Percentiles rank a stretch among this genome's conserved stretches.
Evolutionary conservation across 2,113 vertebrate genomes (phyloP).

Genomic region (Ginglymostoma cirratum): DNA sequence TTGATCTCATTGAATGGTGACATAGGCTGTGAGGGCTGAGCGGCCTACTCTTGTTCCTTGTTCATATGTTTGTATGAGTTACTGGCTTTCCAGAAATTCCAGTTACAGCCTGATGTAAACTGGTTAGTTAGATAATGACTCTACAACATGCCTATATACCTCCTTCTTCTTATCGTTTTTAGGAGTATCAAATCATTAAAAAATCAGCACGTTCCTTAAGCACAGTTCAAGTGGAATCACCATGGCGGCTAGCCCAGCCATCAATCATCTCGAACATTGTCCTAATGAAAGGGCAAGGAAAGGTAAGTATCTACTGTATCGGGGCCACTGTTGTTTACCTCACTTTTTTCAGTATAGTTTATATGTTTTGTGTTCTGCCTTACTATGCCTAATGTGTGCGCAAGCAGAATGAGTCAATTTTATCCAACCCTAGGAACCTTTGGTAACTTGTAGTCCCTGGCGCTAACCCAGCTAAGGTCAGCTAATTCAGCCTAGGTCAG

Average conservation of each 20-base stretch:
- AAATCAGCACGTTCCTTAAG: slow-evolving; percentile 90
- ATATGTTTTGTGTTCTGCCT: background rate
- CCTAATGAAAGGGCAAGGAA: slow-evolving; percentile 95
- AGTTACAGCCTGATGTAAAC: background rate
- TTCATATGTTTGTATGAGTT: background rate
- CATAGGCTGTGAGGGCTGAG: no score
- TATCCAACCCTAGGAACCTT: background rate
- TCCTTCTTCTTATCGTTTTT: slow-evolving; percentile 35
- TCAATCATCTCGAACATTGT: slow-evolving; percentile 97
- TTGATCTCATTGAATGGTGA: no score
- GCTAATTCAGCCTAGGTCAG: background rate
- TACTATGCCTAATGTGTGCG: background rate
- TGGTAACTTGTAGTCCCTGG: background rate
- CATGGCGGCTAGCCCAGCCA: slow-evolving; percentile 88
- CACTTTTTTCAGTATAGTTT: background rate
- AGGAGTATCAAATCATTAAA: slow-evolving; percentile 89
- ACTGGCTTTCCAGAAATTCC: background rate
- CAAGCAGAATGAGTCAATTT: background rate
- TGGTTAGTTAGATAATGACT: background rate
- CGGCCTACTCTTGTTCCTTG: no score
- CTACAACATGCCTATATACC: background rate
- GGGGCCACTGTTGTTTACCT: background rate
- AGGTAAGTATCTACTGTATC: slow-evolving; percentile 63
- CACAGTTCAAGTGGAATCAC: slow-evolving; percentile 88
- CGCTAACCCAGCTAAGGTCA: background rate